A percentile compares a stretch with the other conserved stretches of the same genome.
Conservation (phyloP, 2,888 invertebrate genomes). For the Protonemura montana region DNA sequence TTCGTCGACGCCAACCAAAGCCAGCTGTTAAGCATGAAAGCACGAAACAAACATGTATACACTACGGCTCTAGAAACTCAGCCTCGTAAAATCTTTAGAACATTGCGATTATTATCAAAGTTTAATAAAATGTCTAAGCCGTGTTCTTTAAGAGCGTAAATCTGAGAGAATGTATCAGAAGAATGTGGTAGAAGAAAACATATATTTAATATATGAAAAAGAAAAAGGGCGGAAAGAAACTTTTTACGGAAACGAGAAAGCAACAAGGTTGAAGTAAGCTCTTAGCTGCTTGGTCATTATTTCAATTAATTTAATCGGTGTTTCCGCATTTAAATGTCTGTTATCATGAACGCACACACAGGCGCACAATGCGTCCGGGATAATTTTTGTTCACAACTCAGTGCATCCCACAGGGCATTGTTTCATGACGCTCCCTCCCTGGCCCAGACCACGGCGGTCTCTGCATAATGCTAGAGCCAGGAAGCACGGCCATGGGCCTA, state of each 20-base stretch:
- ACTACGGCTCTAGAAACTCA: not conserved
- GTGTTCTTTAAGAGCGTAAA: not conserved
- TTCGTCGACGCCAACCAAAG: not conserved
- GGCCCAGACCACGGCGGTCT: not conserved
- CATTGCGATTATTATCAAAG: slow-evolving; percentile 9
- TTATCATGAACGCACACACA: not conserved
- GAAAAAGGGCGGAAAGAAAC: not conserved
- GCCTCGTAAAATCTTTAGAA: not conserved
- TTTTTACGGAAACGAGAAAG: not conserved
- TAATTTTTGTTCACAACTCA: not conserved
- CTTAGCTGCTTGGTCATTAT: not conserved
- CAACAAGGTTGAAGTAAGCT: not conserved
- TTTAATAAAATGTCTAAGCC: not conserved
- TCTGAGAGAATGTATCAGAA: not conserved
- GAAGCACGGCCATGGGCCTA: not conserved
- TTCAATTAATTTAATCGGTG: not conserved
- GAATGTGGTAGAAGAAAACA: not conserved
- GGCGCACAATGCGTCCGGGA: not conserved
- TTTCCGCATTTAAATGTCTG: not conserved
- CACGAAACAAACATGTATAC: not conserved
- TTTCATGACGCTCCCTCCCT: not conserved
- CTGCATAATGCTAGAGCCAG: not conserved
- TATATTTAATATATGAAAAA: not conserved
- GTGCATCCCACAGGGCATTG: not conserved
- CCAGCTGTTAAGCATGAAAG: not conserved